Evolutionary conservation across 2,113 vertebrate species (phyloP).

Genomic region (Aix galericulata): DNA sequence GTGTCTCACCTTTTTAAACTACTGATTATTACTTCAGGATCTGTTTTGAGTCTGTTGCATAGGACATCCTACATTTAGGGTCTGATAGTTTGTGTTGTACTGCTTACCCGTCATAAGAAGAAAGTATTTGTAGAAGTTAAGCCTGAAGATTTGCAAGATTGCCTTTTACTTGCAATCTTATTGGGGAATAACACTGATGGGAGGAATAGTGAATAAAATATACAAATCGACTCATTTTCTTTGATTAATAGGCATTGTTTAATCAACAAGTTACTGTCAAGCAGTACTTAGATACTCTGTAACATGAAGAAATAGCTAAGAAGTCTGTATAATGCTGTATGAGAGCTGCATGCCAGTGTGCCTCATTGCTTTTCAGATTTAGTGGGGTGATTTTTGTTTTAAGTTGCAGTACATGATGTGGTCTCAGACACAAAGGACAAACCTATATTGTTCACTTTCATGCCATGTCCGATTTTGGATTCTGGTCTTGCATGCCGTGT

Average conservation of each 20-base stretch:
- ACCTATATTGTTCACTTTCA: conserved; percentile 7
- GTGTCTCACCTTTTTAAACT: not conserved
- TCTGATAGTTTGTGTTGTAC: not conserved
- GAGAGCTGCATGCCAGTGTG: not conserved
- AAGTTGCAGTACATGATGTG: not conserved
- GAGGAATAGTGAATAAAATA: not conserved
- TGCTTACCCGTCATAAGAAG: rapidly evolving
- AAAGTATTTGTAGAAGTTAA: not conserved
- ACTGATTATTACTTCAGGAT: not conserved
- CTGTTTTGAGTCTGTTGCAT: not conserved
- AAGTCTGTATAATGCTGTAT: not conserved
- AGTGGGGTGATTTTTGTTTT: conserved; percentile 40
- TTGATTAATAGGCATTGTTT: not conserved
- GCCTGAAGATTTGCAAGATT: not conserved
- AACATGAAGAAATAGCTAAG: not conserved
- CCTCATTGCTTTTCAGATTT: conserved; percentile 14
- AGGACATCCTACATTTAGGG: not conserved
- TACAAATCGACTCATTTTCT: not conserved
- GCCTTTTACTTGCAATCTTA: not conserved
- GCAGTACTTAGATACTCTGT: not conserved
- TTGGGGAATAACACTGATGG: not conserved
- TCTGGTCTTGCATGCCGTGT: not conserved
- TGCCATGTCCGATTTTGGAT: not conserved
- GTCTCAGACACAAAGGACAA: conserved; percentile 34
- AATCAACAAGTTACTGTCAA: conserved; percentile 20